phyloP scores from a whole-genome alignment of 1,140 invertebrate genomes.

The Drosophila melanica region DNA sequence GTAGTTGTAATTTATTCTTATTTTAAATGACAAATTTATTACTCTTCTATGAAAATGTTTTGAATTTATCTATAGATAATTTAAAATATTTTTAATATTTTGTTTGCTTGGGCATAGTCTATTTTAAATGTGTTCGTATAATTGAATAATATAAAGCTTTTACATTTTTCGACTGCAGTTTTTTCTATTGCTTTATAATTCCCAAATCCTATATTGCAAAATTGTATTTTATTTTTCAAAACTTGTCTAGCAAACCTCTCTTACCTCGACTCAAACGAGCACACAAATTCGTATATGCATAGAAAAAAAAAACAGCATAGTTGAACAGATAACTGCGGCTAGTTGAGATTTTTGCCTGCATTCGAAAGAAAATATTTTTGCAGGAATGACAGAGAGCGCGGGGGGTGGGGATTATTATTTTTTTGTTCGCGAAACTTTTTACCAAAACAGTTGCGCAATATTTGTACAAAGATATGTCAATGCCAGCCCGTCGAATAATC shows the following conservation, averaged over 20 bases:
- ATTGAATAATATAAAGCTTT: not conserved
- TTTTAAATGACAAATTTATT: not conserved
- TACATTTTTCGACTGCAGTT: too few relatives aligned
- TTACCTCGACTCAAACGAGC: not conserved
- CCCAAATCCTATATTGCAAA: not conserved
- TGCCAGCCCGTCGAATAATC: constrained; percentile 27
- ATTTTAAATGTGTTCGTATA: not conserved
- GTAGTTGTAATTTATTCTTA: not conserved
- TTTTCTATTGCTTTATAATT: too few relatives aligned
- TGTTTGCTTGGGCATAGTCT: not conserved
- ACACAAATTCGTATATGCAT: constrained; percentile 25
- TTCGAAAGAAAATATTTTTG: constrained; percentile 39
- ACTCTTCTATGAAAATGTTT: too few relatives aligned
- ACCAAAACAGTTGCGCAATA: constrained; percentile 35
- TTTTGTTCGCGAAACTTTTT: constrained; percentile 34
- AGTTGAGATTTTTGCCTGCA: constrained; percentile 39
- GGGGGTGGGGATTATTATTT: constrained; percentile 29
- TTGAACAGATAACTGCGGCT: constrained; percentile 31
- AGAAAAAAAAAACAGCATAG: constrained; percentile 24
- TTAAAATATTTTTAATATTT: not conserved
- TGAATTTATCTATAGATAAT: not conserved
- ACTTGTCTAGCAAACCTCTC: constrained; percentile 13
- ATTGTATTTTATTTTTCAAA: not conserved
- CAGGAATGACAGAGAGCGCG: not conserved
- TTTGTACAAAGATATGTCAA: constrained; percentile 34